Evolutionary conservation across 2,888 invertebrate species (phyloP).

Genomic region (Chalcosyrphus nemorum): DNA sequence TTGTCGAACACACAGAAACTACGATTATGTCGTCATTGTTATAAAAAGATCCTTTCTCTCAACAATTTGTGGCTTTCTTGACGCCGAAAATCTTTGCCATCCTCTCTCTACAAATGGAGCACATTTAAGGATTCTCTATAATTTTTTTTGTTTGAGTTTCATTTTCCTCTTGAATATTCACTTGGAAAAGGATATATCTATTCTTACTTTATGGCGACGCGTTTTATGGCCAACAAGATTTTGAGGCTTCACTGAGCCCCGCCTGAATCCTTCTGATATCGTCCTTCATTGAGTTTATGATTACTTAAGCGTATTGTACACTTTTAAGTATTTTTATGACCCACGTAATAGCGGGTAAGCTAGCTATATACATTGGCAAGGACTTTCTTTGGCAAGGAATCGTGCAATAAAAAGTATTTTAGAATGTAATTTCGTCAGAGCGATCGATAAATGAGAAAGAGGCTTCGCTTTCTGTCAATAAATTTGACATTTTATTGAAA

Average conservation of each 20-base stretch:
- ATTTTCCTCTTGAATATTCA: not conserved
- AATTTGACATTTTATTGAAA: not conserved
- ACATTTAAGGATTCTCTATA: constrained; percentile 1
- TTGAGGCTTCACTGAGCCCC: not conserved
- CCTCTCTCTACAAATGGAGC: not conserved
- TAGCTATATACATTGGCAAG: not conserved
- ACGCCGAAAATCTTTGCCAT: not conserved
- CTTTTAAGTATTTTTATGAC: constrained; percentile 3
- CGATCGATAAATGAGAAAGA: not conserved
- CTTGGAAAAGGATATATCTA: not conserved
- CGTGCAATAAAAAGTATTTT: not conserved
- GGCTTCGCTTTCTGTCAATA: not conserved
- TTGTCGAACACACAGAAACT: not conserved
- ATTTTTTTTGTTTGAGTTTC: not conserved
- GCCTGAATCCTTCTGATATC: constrained; percentile 9
- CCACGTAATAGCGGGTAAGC: not conserved
- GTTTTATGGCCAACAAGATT: not conserved
- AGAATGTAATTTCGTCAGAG: not conserved
- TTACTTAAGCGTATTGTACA: not conserved
- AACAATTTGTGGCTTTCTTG: not conserved
- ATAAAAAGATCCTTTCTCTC: not conserved
- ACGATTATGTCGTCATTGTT: not conserved
- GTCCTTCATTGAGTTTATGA: constrained; percentile 5
- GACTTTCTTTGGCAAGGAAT: not conserved
- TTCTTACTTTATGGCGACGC: not conserved